Evolutionary conservation across 2,797 vertebrate species (phyloP).

Genomic region (Pygocentrus nattereri): DNA sequence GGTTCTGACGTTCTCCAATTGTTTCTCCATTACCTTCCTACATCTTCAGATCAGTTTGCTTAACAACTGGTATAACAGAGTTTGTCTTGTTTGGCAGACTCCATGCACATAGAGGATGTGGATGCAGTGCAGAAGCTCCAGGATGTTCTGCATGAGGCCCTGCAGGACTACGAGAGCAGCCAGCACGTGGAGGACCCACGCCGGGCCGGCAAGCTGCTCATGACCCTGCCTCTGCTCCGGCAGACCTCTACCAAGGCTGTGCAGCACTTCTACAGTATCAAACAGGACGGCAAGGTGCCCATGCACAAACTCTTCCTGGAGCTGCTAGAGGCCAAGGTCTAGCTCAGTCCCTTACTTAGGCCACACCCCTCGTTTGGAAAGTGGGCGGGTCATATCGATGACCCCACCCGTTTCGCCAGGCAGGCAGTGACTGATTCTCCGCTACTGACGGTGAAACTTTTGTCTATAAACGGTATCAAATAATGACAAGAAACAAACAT

Average conservation of each 20-base stretch:
- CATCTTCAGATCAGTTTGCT: neutral
- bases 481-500: slow-evolving; percentile 64
- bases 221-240: slow-evolving; percentile 96
- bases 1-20: neutral
- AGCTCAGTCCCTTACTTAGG: slow-evolving; percentile 68
- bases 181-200: slow-evolving; percentile 97
- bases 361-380: slow-evolving; percentile 45
- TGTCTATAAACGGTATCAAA: slow-evolving; percentile 83
- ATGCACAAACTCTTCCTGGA: slow-evolving; percentile 99
- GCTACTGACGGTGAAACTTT: slow-evolving; percentile 75
- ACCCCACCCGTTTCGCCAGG: slow-evolving; percentile 57
- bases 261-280: slow-evolving; percentile 99
- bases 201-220: slow-evolving; percentile 96
- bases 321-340: slow-evolving; percentile 99
- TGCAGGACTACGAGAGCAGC: slow-evolving; percentile 96
- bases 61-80: no score
- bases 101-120: slow-evolving; percentile 99
- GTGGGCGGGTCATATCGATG: slow-evolving; percentile 56
- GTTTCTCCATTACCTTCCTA: neutral
- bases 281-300: slow-evolving; percentile 99
- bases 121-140: slow-evolving; percentile 99
- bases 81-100: slow-evolving; percentile 79
- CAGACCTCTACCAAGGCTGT: slow-evolving; percentile 99
- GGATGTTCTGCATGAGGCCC: slow-evolving; percentile 97
- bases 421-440: slow-evolving; percentile 67